Conservation (phyloP, 2,113 vertebrate genomes). For the Ciconia boyciana region DNA sequence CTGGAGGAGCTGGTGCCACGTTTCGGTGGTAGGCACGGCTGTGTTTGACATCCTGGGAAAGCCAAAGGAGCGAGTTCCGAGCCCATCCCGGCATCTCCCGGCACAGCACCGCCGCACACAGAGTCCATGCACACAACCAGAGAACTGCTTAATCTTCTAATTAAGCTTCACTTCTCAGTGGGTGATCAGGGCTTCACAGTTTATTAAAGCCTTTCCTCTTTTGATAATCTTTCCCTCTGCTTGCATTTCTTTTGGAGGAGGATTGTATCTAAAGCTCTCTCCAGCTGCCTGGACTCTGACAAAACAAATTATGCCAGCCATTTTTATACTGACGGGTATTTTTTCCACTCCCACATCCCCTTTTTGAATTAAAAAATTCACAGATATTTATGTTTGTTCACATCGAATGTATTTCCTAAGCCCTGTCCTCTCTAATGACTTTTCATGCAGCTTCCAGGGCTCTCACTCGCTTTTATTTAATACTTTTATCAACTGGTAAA, state of each 20-base stretch:
- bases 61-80: neutral
- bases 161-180: neutral
- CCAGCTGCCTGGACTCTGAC: neutral
- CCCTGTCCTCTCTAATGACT: neutral
- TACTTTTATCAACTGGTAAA: accelerated
- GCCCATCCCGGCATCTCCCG: neutral
- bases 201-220: slow-evolving; percentile 35
- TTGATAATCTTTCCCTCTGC: neutral
- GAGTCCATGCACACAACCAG: neutral
- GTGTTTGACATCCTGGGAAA: accelerated
- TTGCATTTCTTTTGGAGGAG: neutral
- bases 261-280: neutral
- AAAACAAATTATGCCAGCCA: neutral
- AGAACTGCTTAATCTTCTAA: neutral
- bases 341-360: neutral
- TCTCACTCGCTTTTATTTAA: neutral
- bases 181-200: neutral
- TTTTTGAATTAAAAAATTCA: neutral
- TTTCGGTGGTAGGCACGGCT: neutral
- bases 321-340: neutral
- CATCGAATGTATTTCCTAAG: neutral
- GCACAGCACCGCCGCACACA: neutral
- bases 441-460: neutral
- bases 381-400: neutral
- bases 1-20: accelerated